Evolutionary conservation across 2,888 invertebrate species (phyloP).

Genomic region (Tolmerus cingulatus): DNA sequence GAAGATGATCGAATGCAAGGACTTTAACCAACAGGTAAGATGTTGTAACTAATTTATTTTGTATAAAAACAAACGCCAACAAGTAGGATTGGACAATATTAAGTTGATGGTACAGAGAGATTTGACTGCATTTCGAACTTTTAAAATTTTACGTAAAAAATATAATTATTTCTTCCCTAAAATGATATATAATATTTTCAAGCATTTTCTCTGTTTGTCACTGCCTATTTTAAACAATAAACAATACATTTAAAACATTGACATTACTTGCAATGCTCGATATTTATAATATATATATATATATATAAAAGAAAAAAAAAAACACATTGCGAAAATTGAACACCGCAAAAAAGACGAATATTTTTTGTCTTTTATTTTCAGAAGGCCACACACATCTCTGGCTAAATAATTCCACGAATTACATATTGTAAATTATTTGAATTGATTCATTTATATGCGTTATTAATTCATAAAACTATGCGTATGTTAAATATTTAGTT

Average conservation of each 20-base stretch:
- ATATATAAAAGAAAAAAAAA: background rate
- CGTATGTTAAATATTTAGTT: constrained; percentile 19
- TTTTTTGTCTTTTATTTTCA: constrained; percentile 30
- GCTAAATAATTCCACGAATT: constrained; percentile 2
- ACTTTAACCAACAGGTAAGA: background rate
- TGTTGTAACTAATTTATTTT: background rate
- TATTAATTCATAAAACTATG: background rate
- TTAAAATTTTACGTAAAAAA: constrained; percentile 11
- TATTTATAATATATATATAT: background rate
- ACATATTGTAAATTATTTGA: background rate
- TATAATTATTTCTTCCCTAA: background rate
- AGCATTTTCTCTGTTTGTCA: background rate
- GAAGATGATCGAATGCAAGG: background rate
- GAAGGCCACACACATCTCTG: constrained; percentile 16
- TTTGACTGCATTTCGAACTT: constrained; percentile 40
- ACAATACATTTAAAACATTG: background rate
- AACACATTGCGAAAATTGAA: background rate
- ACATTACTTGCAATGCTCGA: background rate
- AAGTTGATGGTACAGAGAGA: constrained; percentile 42
- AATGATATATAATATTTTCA: background rate
- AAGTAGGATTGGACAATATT: constrained; percentile 22
- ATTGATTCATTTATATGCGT: background rate
- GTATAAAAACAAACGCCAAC: background rate
- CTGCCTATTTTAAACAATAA: background rate
- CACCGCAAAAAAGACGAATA: background rate